Conservation (phyloP, 2,888 invertebrate species). For the Mimachlamys varia region DNA sequence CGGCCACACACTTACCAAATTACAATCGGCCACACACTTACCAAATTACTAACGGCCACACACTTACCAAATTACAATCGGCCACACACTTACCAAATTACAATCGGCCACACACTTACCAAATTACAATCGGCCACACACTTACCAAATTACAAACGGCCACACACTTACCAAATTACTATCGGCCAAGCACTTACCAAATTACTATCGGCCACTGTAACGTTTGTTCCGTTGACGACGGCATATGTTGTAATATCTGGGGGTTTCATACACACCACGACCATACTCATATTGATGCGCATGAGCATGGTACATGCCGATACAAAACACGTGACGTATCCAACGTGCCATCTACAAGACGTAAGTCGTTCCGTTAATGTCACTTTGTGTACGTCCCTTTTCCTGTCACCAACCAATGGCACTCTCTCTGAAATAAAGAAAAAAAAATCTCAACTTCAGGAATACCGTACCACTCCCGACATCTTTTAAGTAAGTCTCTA, state of each 20-base stretch:
- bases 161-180: no score
- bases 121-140: no score
- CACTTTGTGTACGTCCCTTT: background rate
- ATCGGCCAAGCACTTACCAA: no score
- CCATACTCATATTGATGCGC: slow-evolving; percentile 1
- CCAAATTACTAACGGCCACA: no score
- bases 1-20: no score
- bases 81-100: no score
- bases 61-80: no score
- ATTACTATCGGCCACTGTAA: background rate
- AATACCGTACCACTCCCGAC: no score
- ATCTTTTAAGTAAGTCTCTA: no score
- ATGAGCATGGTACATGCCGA: background rate
- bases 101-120: no score
- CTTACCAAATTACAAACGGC: no score
- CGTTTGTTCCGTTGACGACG: background rate
- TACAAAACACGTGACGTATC: background rate
- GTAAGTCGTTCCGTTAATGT: background rate
- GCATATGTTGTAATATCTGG: background rate
- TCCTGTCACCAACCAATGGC: background rate
- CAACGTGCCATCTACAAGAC: background rate
- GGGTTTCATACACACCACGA: background rate
- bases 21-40: no score
- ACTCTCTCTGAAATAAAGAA: background rate
- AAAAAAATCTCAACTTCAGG: background rate